Conservation (phyloP, 2,113 vertebrate genomes). For the Numenius arquata region DNA sequence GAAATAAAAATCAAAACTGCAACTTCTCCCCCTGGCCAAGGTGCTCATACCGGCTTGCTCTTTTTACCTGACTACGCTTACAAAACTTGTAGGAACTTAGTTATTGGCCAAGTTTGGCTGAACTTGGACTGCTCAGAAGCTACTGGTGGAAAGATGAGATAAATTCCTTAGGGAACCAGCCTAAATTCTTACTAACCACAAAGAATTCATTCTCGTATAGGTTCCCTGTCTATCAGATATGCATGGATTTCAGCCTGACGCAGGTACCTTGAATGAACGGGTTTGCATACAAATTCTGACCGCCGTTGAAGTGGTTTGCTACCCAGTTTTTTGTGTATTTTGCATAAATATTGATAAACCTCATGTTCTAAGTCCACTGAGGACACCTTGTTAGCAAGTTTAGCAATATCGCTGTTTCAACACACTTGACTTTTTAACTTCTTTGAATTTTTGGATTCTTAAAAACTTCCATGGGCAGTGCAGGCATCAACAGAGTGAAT, state of each 20-base stretch:
- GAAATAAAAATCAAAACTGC: neutral
- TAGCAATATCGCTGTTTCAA: neutral
- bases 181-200: neutral
- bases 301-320: neutral
- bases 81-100: neutral
- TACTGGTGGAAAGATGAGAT: neutral
- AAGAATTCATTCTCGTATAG: rapidly evolving
- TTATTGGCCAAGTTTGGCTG: neutral
- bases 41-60: rapidly evolving
- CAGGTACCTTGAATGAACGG: neutral
- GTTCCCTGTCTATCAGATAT: neutral
- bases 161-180: neutral
- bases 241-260: neutral
- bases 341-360: neutral
- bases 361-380: neutral
- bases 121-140: neutral
- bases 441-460: neutral
- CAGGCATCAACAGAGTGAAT: neutral
- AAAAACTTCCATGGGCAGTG: neutral
- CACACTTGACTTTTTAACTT: neutral
- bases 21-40: neutral
- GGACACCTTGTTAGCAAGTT: neutral
- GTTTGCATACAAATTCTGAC: neutral
- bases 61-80: neutral
- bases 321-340: neutral